These are phyloP conservation scores for Pseudochirops cupreus DNA, from an alignment of 2,797 vertebrate species.

Conservation along the genomic window DNA sequence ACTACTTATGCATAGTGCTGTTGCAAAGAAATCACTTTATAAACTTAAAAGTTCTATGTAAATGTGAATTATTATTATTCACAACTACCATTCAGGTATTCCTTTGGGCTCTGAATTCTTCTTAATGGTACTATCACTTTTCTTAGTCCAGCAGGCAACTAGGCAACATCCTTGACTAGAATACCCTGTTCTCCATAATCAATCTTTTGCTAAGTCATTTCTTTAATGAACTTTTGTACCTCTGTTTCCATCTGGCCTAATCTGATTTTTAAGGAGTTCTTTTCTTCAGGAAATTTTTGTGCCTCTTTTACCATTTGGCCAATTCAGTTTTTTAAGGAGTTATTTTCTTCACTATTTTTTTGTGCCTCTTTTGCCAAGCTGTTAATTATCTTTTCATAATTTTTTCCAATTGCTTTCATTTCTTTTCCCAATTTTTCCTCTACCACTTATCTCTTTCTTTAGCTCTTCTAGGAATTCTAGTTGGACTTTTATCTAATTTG, in stretches of 20 bases:
- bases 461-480: background rate
- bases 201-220: background rate
- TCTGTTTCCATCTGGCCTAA: background rate
- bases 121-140: background rate
- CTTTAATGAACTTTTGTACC: background rate
- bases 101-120: slow-evolving; percentile 1
- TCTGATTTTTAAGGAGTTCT: background rate
- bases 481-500: background rate
- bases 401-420: background rate
- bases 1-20: background rate
- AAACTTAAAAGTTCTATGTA: background rate
- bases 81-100: background rate
- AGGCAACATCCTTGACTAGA: background rate
- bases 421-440: background rate
- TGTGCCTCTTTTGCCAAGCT: no score
- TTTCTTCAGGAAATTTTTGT: no score
- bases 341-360: no score
- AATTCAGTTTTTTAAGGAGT: no score
- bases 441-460: background rate
- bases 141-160: slow-evolving; percentile 1
- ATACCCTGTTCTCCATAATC: background rate
- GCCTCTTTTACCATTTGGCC: no score
- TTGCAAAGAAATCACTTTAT: background rate
- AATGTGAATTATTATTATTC: background rate
- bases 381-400: background rate